These are phyloP conservation scores for Tokudaia tokunoshimensis DNA, from an alignment of 2,797 vertebrate genomes.

Conservation along the genomic window DNA sequence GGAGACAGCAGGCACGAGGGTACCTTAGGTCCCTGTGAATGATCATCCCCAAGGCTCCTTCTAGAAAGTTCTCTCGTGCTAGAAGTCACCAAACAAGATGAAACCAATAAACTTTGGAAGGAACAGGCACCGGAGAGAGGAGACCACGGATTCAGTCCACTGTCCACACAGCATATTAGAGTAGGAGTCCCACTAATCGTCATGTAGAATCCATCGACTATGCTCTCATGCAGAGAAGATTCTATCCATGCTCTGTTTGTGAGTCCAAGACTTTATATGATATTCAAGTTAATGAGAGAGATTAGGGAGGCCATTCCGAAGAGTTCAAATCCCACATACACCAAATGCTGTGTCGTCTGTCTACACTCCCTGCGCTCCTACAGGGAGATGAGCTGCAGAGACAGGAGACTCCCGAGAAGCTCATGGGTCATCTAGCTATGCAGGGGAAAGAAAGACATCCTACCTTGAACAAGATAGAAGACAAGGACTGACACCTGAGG, in stretches of 20 bases:
- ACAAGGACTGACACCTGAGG: neutral
- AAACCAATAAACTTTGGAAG: neutral
- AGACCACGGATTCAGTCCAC: fast-evolving
- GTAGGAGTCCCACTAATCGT: fast-evolving
- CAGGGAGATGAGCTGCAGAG: neutral
- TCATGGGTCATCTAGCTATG: neutral
- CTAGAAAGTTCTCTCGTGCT: neutral
- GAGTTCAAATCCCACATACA: neutral
- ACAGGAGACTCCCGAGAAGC: neutral
- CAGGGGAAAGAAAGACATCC: too few species aligned
- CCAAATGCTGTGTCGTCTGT: too few species aligned
- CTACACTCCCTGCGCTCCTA: neutral
- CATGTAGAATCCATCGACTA: fast-evolving
- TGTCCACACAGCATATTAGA: neutral
- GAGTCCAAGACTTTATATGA: too few species aligned
- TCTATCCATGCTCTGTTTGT: neutral
- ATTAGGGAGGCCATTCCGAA: neutral
- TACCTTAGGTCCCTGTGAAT: neutral
- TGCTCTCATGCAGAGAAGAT: neutral
- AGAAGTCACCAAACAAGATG: neutral
- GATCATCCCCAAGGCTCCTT: too few species aligned
- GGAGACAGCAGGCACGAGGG: fast-evolving
- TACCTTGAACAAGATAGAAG: neutral
- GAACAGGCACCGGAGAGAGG: neutral
- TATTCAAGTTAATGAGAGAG: neutral